A percentile compares a stretch with the other conserved stretches of the same genome.
These are phyloP conservation scores for Phainopepla nitens DNA, from an alignment of 2,113 vertebrate species.

Conservation along the genomic window DNA sequence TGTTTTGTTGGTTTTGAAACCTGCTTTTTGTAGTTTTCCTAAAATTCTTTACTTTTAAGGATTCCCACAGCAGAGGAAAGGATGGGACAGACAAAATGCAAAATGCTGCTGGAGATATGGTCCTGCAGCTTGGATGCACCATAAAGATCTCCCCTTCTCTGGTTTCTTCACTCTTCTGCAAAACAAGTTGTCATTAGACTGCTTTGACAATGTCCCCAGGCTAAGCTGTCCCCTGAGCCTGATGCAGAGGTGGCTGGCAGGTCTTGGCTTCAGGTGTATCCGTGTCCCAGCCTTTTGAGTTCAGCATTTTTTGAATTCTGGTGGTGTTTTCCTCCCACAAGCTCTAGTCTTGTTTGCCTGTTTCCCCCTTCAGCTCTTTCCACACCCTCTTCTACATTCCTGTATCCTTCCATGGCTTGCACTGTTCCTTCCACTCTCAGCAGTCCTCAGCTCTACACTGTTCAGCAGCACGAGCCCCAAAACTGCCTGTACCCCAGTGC, in stretches of 20 bases:
- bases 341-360: not conserved
- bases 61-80: not conserved
- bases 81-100: not conserved
- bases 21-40: too few species aligned
- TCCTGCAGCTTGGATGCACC: not conserved
- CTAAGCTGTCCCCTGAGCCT: not conserved
- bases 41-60: too few species aligned
- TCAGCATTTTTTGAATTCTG: not conserved
- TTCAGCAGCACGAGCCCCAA: accelerated
- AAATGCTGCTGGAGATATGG: not conserved
- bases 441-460: not conserved
- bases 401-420: not conserved
- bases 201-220: not conserved
- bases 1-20: too few species aligned
- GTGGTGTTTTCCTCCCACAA: not conserved
- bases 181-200: not conserved
- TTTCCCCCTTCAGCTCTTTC: not conserved
- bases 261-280: not conserved
- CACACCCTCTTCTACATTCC: not conserved
- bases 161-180: not conserved
- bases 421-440: not conserved
- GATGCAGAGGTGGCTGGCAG: not conserved
- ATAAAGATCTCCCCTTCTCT: not conserved
- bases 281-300: not conserved
- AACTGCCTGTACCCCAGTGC: not conserved